These are phyloP conservation scores for Himalopsyche anomala DNA, from an alignment of 2,888 invertebrate genomes.

Conservation along the genomic window DNA sequence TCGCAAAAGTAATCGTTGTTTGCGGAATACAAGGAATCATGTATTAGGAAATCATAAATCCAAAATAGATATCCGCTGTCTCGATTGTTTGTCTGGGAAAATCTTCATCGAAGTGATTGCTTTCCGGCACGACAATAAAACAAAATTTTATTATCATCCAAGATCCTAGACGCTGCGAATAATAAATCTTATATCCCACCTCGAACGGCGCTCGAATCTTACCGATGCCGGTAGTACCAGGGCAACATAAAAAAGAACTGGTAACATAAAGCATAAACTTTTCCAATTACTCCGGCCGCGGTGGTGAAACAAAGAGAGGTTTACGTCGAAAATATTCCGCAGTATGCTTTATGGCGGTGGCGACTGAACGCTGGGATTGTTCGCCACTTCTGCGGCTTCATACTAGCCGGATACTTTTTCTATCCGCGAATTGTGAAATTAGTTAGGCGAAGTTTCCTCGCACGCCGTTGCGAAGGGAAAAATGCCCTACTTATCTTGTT, in stretches of 20 bases:
- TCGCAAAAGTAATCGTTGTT: background rate
- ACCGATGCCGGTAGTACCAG: conserved; percentile 51
- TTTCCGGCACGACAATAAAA: conserved; percentile 51
- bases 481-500: conserved; percentile 6
- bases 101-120: conserved; percentile 30
- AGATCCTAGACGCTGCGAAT: conserved; percentile 44
- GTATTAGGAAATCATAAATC: conserved; percentile 40
- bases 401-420: conserved; percentile 20
- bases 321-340: conserved; percentile 44
- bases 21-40: background rate
- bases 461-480: background rate
- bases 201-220: conserved; percentile 36
- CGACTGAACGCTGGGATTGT: conserved; percentile 31
- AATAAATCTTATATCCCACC: conserved; percentile 58
- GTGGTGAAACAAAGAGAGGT: conserved; percentile 54
- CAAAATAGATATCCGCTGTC: conserved; percentile 38
- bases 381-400: conserved; percentile 43
- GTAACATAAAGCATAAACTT: conserved; percentile 59
- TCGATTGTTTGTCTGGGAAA: conserved; percentile 25
- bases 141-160: conserved; percentile 55
- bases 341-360: conserved; percentile 40
- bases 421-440: conserved; percentile 40
- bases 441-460: conserved; percentile 36
- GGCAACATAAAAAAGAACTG: conserved; percentile 59
- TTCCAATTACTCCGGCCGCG: conserved; percentile 61